A percentile compares a stretch with the other conserved stretches of the same genome.
Conservation (phyloP, 1,140 invertebrate genomes). For the Wiebesia pumilae region DNA sequence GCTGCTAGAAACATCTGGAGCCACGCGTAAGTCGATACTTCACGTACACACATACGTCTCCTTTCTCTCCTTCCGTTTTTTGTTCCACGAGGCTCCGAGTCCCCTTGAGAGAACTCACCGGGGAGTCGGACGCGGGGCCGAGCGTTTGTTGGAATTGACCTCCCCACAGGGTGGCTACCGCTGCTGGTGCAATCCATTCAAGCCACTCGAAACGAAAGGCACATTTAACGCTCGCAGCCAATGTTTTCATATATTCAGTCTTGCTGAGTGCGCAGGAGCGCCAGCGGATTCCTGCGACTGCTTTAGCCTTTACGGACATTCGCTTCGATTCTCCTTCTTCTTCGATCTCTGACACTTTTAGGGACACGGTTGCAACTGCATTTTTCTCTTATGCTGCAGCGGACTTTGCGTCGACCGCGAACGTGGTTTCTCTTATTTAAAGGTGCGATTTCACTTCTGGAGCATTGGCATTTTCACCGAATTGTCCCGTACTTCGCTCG, state of each 20-base stretch:
- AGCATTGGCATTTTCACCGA: not conserved
- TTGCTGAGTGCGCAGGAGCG: not conserved
- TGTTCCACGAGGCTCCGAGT: not conserved
- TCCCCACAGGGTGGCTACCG: not conserved
- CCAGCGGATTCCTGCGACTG: not conserved
- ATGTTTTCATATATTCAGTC: conserved; percentile 46
- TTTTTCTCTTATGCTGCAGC: not conserved
- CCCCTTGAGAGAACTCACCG: not conserved
- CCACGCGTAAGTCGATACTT: conserved; percentile 64
- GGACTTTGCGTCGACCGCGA: not conserved
- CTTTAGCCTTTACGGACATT: not conserved
- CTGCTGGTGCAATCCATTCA: not conserved
- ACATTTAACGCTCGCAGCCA: not conserved
- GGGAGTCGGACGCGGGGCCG: not conserved
- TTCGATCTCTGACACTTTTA: not conserved
- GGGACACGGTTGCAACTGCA: not conserved
- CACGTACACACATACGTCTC: not conserved
- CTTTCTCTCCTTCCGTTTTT: not conserved
- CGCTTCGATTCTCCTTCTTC: not conserved
- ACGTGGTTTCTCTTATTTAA: not conserved
- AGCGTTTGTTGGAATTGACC: not conserved
- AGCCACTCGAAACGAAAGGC: not conserved
- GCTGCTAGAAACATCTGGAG: conserved; percentile 59
- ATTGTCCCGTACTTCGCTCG: too few species aligned
- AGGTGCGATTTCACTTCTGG: not conserved